Percentiles rank a stretch among this genome's conserved stretches.
Conservation (phyloP, 2,888 invertebrate genomes). For the Eupithecia abbreviata region DNA sequence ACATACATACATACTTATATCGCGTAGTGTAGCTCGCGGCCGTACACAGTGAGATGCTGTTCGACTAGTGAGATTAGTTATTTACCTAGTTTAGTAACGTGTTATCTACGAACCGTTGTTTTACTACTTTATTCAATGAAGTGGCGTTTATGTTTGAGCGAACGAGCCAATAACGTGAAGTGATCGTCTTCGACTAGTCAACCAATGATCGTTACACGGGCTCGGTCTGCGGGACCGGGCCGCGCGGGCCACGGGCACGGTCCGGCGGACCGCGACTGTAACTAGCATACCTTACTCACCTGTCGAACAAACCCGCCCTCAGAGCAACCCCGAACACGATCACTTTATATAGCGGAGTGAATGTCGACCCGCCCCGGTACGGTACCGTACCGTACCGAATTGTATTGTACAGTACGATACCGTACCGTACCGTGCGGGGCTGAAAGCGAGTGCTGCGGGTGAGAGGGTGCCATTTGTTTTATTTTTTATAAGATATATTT, state of each 20-base stretch:
- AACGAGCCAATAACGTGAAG: not conserved
- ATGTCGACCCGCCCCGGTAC: not conserved
- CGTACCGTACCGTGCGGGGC: not conserved
- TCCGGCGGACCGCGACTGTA: not conserved
- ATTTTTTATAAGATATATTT: constrained; percentile 6
- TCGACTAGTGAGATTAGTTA: constrained; percentile 63
- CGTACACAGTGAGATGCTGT: constrained; percentile 60
- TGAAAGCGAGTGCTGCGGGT: constrained; percentile 5
- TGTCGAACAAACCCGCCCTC: constrained; percentile 5
- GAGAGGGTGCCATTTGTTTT: constrained; percentile 10
- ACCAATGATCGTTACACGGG: constrained; percentile 2
- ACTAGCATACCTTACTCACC: not conserved
- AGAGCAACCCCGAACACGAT: not conserved
- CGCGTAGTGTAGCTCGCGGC: constrained; percentile 28
- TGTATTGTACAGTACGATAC: not conserved
- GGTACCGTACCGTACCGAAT: not conserved
- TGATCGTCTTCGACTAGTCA: constrained; percentile 29
- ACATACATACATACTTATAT: not conserved
- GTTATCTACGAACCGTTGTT: constrained; percentile 26
- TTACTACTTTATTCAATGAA: constrained; percentile 33
- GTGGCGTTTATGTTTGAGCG: not conserved
- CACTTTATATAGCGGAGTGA: constrained; percentile 4
- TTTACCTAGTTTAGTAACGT: constrained; percentile 44
- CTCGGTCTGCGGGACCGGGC: not conserved
- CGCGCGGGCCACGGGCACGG: not conserved